Conservation (phyloP, 2,797 vertebrate genomes). For the Phyllotis vaccarum region DNA sequence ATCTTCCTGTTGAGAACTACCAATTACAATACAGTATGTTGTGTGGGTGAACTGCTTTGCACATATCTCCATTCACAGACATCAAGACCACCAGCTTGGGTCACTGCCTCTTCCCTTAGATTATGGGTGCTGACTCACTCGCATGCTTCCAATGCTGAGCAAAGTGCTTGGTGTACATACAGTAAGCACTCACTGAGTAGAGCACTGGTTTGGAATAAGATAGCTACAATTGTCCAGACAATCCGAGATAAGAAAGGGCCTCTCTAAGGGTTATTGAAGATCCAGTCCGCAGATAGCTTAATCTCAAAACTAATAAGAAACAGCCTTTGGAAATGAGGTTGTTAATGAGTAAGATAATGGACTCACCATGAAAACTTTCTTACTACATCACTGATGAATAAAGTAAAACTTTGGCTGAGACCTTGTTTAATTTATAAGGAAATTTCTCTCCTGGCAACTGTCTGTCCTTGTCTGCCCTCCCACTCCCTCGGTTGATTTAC, state of each 20-base stretch:
- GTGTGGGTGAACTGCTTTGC: too few species aligned
- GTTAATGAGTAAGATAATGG: background rate
- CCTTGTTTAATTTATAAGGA: background rate
- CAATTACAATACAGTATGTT: accelerated
- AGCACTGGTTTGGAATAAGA: background rate
- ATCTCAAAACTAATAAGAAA: slow-evolving; percentile 16
- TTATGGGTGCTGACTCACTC: background rate
- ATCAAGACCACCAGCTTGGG: too few species aligned
- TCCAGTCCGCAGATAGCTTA: background rate
- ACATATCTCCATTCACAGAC: background rate
- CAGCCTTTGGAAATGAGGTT: background rate
- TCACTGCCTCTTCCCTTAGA: background rate
- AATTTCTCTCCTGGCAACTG: background rate
- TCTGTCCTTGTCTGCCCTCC: background rate
- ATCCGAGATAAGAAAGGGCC: background rate
- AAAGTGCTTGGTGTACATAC: background rate
- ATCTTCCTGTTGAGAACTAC: background rate
- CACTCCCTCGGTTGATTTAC: background rate
- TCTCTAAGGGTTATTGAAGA: background rate
- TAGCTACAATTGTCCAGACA: too few species aligned
- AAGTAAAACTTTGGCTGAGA: background rate
- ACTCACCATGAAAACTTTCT: background rate
- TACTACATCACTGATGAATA: background rate
- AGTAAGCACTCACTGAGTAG: background rate
- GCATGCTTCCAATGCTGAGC: background rate